Conservation (phyloP, 2,113 vertebrate genomes). For the Misgurnus mizolepis region DNA sequence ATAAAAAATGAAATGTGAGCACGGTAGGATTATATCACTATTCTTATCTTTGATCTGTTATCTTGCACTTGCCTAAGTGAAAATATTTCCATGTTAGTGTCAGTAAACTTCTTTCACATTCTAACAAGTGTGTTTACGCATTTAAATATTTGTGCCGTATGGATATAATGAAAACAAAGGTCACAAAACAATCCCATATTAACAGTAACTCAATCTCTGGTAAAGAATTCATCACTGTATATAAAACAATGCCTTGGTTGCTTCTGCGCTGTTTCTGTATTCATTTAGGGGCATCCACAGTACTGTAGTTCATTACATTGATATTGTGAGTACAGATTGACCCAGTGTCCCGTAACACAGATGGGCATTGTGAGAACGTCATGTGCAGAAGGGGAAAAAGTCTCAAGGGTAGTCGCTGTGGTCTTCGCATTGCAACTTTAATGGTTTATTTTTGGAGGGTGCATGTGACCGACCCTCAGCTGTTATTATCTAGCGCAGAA, state of each 20-base stretch:
- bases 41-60: background rate
- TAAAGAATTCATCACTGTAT: background rate
- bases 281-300: background rate
- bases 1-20: too few relatives aligned
- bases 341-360: background rate
- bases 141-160: too few relatives aligned
- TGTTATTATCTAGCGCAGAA: background rate
- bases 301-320: background rate
- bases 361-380: background rate
- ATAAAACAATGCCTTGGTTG: background rate
- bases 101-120: background rate
- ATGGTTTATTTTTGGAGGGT: slow-evolving; percentile 1
- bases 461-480: slow-evolving; percentile 6
- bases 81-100: too few relatives aligned
- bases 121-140: background rate
- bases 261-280: background rate
- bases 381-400: background rate
- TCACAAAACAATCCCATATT: too few relatives aligned
- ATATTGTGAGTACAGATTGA: background rate
- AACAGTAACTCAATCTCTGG: too few relatives aligned
- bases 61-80: background rate
- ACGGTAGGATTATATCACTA: background rate
- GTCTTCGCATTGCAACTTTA: background rate
- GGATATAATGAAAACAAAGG: too few relatives aligned
- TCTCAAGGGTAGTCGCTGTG: background rate